Percentiles rank a stretch among this genome's conserved stretches.
Evolutionary conservation across 2,797 vertebrate genomes (phyloP).

Genomic region (Sorex maritimensis): DNA sequence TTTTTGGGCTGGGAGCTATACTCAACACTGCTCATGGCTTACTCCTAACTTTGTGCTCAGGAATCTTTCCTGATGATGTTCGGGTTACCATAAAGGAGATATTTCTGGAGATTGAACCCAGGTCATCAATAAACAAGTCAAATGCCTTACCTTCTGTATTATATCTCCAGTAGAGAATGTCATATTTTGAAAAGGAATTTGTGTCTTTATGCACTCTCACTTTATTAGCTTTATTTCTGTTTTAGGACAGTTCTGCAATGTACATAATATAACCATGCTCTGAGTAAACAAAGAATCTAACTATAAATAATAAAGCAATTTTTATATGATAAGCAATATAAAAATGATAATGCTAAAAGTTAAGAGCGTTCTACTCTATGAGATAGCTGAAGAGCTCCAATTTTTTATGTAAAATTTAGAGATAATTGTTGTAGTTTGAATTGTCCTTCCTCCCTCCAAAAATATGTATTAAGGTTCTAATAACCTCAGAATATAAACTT

Average conservation of each 20-base stretch:
- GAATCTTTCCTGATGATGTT: too few relatives aligned
- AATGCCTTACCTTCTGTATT: too few relatives aligned
- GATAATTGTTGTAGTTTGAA: neutral
- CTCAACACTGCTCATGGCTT: too few relatives aligned
- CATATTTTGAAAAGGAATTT: neutral
- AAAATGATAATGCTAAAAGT: neutral
- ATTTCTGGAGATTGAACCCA: too few relatives aligned
- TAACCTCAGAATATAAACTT: neutral
- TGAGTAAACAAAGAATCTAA: too few relatives aligned
- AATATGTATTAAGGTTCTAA: neutral
- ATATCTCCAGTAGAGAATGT: too few relatives aligned
- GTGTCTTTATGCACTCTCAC: neutral
- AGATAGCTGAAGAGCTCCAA: neutral
- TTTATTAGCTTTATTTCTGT: constrained; percentile 31
- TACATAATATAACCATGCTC: neutral
- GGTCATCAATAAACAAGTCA: too few relatives aligned
- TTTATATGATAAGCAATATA: neutral
- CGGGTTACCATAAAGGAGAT: too few relatives aligned
- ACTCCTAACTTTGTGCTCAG: too few relatives aligned
- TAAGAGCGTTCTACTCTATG: neutral
- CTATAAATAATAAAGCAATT: too few relatives aligned
- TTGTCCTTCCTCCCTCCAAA: neutral
- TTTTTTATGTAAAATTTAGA: constrained; percentile 35
- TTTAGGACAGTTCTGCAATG: neutral
- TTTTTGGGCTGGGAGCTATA: too few relatives aligned